These are phyloP conservation scores for Dugesia japonica DNA, from an alignment of 2,888 invertebrate species.

Conservation along the genomic window DNA sequence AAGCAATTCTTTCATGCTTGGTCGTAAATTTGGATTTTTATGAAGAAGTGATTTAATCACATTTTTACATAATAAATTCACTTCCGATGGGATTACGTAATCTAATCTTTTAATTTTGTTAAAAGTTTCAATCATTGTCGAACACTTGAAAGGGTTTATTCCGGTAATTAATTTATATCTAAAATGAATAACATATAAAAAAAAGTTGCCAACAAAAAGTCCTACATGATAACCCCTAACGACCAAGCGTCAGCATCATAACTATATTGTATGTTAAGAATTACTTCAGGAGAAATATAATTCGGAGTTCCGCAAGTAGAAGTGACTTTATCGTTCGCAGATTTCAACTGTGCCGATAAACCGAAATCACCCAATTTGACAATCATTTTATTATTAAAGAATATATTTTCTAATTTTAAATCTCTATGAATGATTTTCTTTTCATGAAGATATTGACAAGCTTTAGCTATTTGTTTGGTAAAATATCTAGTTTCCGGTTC, in stretches of 20 bases:
- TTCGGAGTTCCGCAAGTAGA: constrained; percentile 97
- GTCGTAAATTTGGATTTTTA: constrained; percentile 12
- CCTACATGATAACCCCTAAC: constrained; percentile 75
- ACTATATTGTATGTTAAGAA: constrained; percentile 87
- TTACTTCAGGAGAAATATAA: constrained; percentile 94
- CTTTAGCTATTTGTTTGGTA: constrained; percentile 75
- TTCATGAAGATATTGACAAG: constrained; percentile 77
- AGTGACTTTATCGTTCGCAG: constrained; percentile 68
- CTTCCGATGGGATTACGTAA: constrained; percentile 2
- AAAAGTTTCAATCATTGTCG: constrained; percentile 21
- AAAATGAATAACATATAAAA: not conserved
- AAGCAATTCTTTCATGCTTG: constrained; percentile 8
- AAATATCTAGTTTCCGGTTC: constrained; percentile 96
- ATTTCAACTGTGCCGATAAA: constrained; percentile 76
- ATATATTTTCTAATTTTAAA: constrained; percentile 87
- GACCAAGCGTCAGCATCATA: constrained; percentile 99
- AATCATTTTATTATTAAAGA: constrained; percentile 59
- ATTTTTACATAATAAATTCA: not conserved
- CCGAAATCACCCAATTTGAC: constrained; percentile 94
- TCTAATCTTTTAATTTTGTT: constrained; percentile 23
- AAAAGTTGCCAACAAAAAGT: not conserved
- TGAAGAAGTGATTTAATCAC: constrained; percentile 21
- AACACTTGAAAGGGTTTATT: constrained; percentile 17
- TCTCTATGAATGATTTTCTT: constrained; percentile 86
- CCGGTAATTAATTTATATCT: constrained; percentile 30